phyloP scores from a whole-genome alignment of 2,888 invertebrate genomes.

The Ormyrus pomaceus region DNA sequence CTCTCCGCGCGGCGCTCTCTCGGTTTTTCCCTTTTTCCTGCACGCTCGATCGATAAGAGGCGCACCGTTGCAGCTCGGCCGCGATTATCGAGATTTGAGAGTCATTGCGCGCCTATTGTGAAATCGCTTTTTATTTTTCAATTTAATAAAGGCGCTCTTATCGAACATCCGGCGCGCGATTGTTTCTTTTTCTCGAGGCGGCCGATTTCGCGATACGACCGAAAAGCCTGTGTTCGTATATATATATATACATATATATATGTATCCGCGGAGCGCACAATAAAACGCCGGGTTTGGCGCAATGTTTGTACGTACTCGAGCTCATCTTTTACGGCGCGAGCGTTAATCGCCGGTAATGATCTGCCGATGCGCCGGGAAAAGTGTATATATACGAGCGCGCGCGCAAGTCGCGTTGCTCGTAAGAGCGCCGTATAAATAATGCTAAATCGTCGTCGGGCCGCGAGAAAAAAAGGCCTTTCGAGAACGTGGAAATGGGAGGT shows the following conservation, averaged over 20 bases:
- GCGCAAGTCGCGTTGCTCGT: not conserved
- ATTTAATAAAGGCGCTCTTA: not conserved
- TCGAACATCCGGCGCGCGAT: slow-evolving; percentile 9
- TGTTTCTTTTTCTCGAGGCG: not conserved
- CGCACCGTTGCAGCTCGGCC: not conserved
- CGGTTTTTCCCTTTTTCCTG: not conserved
- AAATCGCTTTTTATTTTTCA: slow-evolving; percentile 1
- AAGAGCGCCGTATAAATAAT: slow-evolving; percentile 27
- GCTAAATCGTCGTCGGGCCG: not conserved
- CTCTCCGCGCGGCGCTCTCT: not conserved
- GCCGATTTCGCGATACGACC: not conserved
- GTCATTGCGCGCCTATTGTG: slow-evolving; percentile 23
- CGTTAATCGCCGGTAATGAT: slow-evolving; percentile 34
- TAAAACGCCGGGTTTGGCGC: slow-evolving; percentile 7
- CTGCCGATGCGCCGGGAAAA: not conserved
- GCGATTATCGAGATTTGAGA: slow-evolving; percentile 3
- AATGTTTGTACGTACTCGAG: slow-evolving; percentile 38
- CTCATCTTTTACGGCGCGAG: slow-evolving; percentile 8
- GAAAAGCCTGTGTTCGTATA: too few relatives aligned
- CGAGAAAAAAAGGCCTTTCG: not conserved
- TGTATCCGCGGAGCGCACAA: too few relatives aligned
- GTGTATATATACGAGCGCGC: not conserved
- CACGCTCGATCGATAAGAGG: slow-evolving; percentile 1
- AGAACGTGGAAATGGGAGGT: not conserved
- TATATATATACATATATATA: too few relatives aligned